Evolutionary conservation across 2,113 vertebrate genomes (phyloP).

Genomic region (Alethe castanea): DNA sequence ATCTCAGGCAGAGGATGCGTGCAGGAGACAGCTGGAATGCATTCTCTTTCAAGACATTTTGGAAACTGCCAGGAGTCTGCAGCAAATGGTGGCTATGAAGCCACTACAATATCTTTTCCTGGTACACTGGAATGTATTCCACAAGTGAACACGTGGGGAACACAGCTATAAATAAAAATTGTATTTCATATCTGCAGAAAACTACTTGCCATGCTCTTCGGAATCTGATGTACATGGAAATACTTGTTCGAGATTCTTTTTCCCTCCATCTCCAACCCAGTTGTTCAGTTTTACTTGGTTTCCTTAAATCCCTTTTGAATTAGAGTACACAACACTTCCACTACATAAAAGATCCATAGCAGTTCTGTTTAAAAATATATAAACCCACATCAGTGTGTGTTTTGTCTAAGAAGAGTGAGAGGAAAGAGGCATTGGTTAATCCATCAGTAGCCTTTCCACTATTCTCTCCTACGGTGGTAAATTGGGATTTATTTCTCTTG

Average conservation of each 20-base stretch:
- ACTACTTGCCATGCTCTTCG: not conserved
- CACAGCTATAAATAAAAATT: not conserved
- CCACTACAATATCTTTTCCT: not conserved
- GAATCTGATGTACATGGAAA: not conserved
- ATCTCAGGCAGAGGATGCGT: not conserved
- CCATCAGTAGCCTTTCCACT: not conserved
- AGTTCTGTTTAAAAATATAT: not conserved
- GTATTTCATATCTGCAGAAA: not conserved
- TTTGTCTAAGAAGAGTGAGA: not conserved
- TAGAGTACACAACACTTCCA: not conserved
- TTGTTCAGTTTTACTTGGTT: not conserved
- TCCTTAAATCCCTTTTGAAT: not conserved
- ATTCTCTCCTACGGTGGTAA: not conserved
- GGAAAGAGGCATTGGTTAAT: not conserved
- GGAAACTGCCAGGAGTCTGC: not conserved
- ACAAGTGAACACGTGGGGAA: not conserved
- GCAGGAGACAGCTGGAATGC: not conserved
- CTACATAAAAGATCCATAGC: not conserved
- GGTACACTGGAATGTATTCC: not conserved
- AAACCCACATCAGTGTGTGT: not conserved
- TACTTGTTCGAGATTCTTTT: not conserved
- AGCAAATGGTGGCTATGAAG: slow-evolving; percentile 51
- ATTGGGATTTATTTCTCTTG: slow-evolving; percentile 7
- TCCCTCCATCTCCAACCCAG: not conserved
- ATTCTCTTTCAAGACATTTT: not conserved